Conservation (phyloP, 2,888 invertebrate genomes). For the Aspidiotus destructor region DNA sequence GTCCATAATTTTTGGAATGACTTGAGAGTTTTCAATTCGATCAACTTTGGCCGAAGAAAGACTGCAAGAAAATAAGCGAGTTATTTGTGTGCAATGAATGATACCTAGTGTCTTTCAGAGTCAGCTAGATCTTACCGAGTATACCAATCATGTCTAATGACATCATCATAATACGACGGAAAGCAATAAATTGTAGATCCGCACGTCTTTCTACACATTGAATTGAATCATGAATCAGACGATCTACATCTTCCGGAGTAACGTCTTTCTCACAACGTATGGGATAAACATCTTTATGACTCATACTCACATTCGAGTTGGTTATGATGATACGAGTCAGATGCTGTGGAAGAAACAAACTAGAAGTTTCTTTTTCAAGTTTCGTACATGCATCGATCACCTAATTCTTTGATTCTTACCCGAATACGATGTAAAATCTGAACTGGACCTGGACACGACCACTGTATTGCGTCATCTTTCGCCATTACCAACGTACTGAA, state of each 20-base stretch:
- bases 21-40: background rate
- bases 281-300: background rate
- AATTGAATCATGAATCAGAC: background rate
- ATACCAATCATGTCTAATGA: conserved; percentile 9
- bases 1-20: conserved; percentile 15
- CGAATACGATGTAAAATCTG: background rate
- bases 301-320: background rate
- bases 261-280: background rate
- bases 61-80: background rate
- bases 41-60: conserved; percentile 12
- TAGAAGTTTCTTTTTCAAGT: background rate
- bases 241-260: background rate
- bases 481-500: background rate
- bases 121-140: conserved; percentile 7
- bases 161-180: conserved; percentile 19
- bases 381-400: background rate
- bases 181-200: conserved; percentile 22
- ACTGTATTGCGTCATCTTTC: background rate
- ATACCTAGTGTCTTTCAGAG: background rate
- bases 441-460: background rate
- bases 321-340: background rate
- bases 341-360: conserved; percentile 1
- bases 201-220: conserved; percentile 8
- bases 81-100: background rate
- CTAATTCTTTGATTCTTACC: background rate